A percentile compares a stretch with the other conserved stretches of the same genome.
Evolutionary conservation across 2,113 vertebrate species (phyloP).

Genomic region (Coptodon rendalli): DNA sequence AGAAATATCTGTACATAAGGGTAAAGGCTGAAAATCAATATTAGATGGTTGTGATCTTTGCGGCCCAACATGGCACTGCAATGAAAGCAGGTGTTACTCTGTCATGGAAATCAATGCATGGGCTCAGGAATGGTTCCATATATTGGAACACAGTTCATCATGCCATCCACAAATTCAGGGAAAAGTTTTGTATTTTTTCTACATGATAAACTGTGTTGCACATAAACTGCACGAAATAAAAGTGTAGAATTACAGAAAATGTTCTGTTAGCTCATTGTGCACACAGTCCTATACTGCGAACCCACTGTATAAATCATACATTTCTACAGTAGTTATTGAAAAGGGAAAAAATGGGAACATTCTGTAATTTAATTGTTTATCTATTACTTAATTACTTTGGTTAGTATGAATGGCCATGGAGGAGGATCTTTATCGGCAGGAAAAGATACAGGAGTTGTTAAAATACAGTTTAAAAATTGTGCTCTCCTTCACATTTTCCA

Average conservation of each 20-base stretch:
- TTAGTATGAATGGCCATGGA: neutral
- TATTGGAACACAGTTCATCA: neutral
- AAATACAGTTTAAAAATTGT: neutral
- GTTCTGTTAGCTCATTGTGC: neutral
- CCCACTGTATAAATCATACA: neutral
- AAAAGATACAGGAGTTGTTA: neutral
- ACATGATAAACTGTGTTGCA: neutral
- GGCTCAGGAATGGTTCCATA: neutral
- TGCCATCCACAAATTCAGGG: neutral
- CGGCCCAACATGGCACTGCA: neutral
- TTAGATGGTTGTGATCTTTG: neutral
- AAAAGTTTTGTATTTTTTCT: neutral
- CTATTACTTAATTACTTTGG: neutral
- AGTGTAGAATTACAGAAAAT: neutral
- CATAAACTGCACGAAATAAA: neutral
- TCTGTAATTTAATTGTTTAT: neutral
- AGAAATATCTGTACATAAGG: neutral
- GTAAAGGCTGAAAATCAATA: neutral
- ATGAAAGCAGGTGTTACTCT: neutral
- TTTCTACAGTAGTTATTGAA: neutral
- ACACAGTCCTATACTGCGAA: neutral
- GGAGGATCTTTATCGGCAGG: neutral
- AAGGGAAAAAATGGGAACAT: neutral
- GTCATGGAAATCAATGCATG: neutral
- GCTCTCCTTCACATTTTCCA: neutral